Evolutionary conservation across 2,113 vertebrate species (phyloP), one percentile per base, ranked within the genome.

Genomic region (Gorilla gorilla): DNA sequence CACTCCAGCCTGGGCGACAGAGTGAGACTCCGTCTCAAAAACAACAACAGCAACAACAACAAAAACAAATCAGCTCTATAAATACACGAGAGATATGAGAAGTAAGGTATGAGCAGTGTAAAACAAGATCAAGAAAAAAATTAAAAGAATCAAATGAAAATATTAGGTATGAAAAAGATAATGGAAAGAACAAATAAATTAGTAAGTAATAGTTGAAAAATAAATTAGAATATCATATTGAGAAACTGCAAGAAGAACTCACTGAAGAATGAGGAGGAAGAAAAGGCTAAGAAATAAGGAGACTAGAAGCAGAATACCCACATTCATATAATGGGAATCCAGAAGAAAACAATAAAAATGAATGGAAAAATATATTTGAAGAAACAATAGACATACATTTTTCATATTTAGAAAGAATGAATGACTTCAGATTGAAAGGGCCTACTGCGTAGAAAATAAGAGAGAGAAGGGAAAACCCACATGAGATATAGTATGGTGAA

Each of bases 381-480:
- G 50, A 85, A 64, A 86, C 25, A 95, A 78, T 20, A 59, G 61
- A 61, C 23, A 32, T 30, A 48, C 23, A 40, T 70, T 59, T 50
- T 79, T 91, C 73, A 72, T 35, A 27, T 87, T 92, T 86, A n/a
- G 86, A 86, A 86, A 95, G 35, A 27, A 72, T 35, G 35, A 95
- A 86, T 86, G 64, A 61, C 18, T 35, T 94, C 48, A 78, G 23
- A 59, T 59, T 84, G 48, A 57, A 78, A 95, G 48, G 45, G 38
- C 30, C 50, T 2, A 22, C 20, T 78, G 70, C 13, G 2, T 38
- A 30, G 72, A 95, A 73, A 79, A 50, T 38, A 38, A 45, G 20
- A 40, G 43, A 73, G 40, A 76, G 43, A 82, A 90, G 12, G 23
- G 40, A 91, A 90, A 85, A 78, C 40, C 32, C 40, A 85, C 23